phyloP scores from a whole-genome alignment of 2,888 invertebrate genomes.

The Cephus nigrinus region DNA sequence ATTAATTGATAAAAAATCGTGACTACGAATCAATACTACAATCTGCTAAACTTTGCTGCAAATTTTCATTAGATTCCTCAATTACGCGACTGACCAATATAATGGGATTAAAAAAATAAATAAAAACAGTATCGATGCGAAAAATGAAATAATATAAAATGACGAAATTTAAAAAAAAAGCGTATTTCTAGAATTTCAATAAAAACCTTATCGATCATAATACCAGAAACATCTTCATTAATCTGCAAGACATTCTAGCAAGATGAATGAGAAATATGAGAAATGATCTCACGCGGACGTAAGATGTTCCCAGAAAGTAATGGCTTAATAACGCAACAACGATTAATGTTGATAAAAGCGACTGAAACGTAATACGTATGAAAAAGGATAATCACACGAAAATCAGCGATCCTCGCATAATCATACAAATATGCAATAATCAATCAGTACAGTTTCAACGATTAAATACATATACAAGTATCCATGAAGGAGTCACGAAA shows the following conservation, averaged over 20 bases:
- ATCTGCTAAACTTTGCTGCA: neutral
- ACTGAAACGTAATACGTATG: neutral
- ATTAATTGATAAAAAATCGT: neutral
- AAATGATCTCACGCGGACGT: neutral
- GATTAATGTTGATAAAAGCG: neutral
- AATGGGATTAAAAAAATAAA: neutral
- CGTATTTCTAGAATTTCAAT: neutral
- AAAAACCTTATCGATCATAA: neutral
- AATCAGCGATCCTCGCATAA: no score
- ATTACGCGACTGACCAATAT: neutral
- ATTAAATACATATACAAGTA: neutral
- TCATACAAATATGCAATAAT: neutral
- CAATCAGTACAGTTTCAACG: neutral
- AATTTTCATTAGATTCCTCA: neutral
- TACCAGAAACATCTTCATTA: neutral
- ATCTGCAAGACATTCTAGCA: neutral
- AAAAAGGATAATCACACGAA: neutral
- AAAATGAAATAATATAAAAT: no score
- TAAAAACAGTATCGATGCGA: neutral
- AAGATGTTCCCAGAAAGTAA: neutral
- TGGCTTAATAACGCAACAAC: neutral
- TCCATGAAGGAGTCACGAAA: neutral
- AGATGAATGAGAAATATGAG: neutral
- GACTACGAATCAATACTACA: neutral
- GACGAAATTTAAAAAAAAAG: neutral